Conservation (phyloP, 1,140 invertebrate species). For the Macrobrachium rosenbergii region DNA sequence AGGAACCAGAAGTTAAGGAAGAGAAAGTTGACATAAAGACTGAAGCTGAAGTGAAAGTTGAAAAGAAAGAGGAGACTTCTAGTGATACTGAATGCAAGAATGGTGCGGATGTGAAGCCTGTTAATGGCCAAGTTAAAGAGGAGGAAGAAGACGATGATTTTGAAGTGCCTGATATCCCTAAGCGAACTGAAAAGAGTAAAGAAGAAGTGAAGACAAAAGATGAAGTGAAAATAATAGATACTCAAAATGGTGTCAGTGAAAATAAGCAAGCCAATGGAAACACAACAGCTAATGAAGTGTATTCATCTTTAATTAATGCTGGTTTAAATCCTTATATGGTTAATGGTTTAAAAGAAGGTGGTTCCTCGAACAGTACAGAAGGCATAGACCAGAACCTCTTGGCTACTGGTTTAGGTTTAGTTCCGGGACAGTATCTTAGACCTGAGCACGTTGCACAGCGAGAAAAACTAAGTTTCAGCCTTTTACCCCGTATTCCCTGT, state of each 20-base stretch:
- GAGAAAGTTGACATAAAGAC: conserved; percentile 55
- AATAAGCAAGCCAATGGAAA: conserved; percentile 21
- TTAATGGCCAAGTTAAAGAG: conserved; percentile 33
- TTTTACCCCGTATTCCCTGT: conserved; percentile 77
- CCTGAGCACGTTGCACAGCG: conserved; percentile 61
- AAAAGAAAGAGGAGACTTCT: conserved; percentile 25
- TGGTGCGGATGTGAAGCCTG: conserved; percentile 33
- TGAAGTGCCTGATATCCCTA: conserved; percentile 55
- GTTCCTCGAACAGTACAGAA: conserved; percentile 29
- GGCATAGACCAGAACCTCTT: conserved; percentile 60
- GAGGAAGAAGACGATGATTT: conserved; percentile 43
- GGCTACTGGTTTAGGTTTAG: conserved; percentile 64
- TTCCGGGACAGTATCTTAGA: conserved; percentile 65
- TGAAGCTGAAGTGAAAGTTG: conserved; percentile 43
- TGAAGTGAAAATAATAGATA: conserved; percentile 41
- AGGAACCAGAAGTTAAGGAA: conserved; percentile 72
- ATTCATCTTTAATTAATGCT: conserved; percentile 35
- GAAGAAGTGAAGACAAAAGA: conserved; percentile 38
- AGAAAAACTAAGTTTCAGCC: conserved; percentile 76
- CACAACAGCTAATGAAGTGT: conserved; percentile 35
- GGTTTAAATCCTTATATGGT: conserved; percentile 43
- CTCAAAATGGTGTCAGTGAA: conserved; percentile 26
- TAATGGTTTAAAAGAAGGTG: conserved; percentile 46
- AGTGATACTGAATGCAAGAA: conserved; percentile 23
- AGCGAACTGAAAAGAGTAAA: conserved; percentile 39